Base-by-base conservation (phyloP, 2,797 vertebrate species). In the Poecile montanus region DNA sequence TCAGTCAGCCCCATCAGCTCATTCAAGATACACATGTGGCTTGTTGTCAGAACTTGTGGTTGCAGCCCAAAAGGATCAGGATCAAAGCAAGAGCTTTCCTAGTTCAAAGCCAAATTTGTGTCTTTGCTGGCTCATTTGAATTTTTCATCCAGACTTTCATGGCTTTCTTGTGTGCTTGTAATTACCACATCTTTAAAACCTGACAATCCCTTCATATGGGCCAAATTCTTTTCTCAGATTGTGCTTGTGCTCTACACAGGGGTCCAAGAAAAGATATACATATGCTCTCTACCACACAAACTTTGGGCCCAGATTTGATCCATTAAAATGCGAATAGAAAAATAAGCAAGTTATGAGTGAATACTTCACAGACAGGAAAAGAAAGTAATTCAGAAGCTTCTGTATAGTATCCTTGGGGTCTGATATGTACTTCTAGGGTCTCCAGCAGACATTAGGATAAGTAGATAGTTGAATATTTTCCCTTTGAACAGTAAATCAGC, bases 81-180 rank as follows among this genome's bases (percentile, higher is more conserved):
- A 97, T 96, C 95, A 97, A 97, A 96, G 95, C 74, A 94, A 96
- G 91, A 84, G 91, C 85, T 84, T 97, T 96, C 91, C 80, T 88
- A 94, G 91, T 96, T 97, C 95, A 96, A 96, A 97, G 96, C 96
- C 96, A 97, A 96, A 94, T 95, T 96, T 96, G 94, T 97, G 95
- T 97, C 93, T 97, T 93, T 94, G 89, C 94, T 94, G 94, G 94
- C 95, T 97, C 88, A 96, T 97, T 96, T 96, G 94, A 95, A 83
- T 97, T 91, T 94, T 97, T 96, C 92, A 85, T 79, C 91, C 96
- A 91, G 91, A 95, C 88, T 94, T 96, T 95, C 89, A 91, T 96
- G 74, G 93, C 94, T 95, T 97, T 68, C 93, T 97, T 94, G 95
- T 95, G 94, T 81, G 87, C 82, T 93, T 94, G 95, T 94, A 97